Conservation (phyloP, 2,797 vertebrate genomes). For the Sylvilagus floridanus region DNA sequence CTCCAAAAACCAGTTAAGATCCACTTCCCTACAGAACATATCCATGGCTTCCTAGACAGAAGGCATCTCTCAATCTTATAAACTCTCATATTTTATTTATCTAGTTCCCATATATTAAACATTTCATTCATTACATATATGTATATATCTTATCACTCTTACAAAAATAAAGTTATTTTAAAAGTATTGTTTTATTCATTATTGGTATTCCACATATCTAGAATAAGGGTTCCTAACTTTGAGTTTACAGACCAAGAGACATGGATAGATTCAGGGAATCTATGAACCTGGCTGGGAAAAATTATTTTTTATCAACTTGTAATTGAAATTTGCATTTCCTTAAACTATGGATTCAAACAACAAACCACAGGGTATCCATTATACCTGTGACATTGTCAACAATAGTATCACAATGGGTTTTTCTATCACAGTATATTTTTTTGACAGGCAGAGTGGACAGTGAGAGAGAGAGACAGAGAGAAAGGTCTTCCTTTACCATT, state of each 20-base stretch:
- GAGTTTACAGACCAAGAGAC: background rate
- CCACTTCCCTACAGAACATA: background rate
- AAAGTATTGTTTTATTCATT: background rate
- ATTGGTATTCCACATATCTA: background rate
- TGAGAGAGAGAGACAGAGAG: no score
- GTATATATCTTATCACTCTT: background rate
- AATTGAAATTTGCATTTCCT: slow-evolving; percentile 39
- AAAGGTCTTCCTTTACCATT: no score
- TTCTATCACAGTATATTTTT: background rate
- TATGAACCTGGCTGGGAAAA: background rate
- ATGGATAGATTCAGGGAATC: background rate
- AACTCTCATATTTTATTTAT: slow-evolving; percentile 3
- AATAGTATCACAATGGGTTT: background rate
- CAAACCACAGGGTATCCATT: background rate
- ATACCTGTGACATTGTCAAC: background rate
- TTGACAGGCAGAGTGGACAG: no score
- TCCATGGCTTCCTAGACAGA: background rate
- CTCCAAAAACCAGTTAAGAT: slow-evolving; percentile 4
- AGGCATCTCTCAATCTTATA: background rate
- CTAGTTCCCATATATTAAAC: slow-evolving; percentile 3
- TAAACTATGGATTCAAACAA: slow-evolving; percentile 8
- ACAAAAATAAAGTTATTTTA: slow-evolving; percentile 36
- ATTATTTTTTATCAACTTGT: slow-evolving; percentile 23
- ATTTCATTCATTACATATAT: slow-evolving; percentile 37
- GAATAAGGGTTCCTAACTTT: background rate